Percentiles rank a stretch among this genome's conserved stretches.
Evolutionary conservation across 35 echinoderm and acorn worm species (phyloP).

Genomic region (Diadema setosum): DNA sequence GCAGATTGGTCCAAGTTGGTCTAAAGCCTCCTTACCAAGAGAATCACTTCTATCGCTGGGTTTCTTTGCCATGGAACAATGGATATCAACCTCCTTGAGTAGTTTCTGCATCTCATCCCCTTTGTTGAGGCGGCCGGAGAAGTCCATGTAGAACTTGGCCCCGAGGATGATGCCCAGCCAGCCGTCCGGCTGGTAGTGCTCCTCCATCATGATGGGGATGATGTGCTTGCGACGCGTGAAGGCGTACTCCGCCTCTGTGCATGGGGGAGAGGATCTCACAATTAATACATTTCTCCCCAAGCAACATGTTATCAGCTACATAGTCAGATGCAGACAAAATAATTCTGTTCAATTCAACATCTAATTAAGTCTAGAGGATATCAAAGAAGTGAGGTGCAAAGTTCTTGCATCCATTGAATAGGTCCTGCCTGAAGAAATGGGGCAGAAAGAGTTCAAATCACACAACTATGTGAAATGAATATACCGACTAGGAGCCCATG

Average conservation of each 20-base stretch:
- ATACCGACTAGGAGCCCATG: too few relatives aligned
- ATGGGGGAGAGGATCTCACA: too few relatives aligned
- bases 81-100: conserved; percentile 57
- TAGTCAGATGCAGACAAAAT: neutral
- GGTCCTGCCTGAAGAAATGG: too few relatives aligned
- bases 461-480: too few relatives aligned
- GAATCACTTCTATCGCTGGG: neutral
- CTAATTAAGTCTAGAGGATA: too few relatives aligned
- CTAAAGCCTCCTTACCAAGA: neutral
- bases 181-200: conserved; percentile 79
- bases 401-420: too few relatives aligned
- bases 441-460: too few relatives aligned
- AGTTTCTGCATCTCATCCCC: conserved; percentile 52
- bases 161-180: conserved; percentile 93
- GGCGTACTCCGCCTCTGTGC: conserved; percentile 95
- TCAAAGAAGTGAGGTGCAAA: too few relatives aligned
- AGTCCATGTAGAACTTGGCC: conserved; percentile 95
- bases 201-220: conserved; percentile 89
- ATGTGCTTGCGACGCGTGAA: conserved; percentile 76
- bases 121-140: conserved; percentile 33
- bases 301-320: too few relatives aligned
- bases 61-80: neutral
- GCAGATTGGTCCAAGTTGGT: too few relatives aligned
- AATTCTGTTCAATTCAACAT: too few relatives aligned
- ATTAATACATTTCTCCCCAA: too few relatives aligned